Percentiles rank a stretch among this genome's conserved stretches.
These are phyloP conservation scores for Scylla paramamosain DNA, from an alignment of 1,140 invertebrate genomes.

Conservation along the genomic window DNA sequence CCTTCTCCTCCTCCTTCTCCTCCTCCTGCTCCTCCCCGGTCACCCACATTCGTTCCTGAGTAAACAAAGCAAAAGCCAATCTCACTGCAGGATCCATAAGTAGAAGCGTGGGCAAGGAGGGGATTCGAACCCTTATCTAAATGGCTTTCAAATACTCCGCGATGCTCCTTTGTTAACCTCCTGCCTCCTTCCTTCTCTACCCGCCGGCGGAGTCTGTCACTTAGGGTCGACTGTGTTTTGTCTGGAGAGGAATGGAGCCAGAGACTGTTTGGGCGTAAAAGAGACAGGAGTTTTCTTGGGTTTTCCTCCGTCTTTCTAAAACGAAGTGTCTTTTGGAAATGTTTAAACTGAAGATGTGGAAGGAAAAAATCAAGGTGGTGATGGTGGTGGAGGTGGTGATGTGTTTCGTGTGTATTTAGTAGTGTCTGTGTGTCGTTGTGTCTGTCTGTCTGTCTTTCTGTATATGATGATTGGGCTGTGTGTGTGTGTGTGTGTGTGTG, in stretches of 20 bases:
- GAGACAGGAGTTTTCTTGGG: too few species aligned
- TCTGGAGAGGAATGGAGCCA: background rate
- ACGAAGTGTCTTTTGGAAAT: background rate
- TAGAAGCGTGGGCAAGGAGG: background rate
- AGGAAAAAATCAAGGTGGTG: background rate
- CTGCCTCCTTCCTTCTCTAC: background rate
- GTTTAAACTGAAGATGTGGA: background rate
- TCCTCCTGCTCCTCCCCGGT: background rate
- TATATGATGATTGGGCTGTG: too few species aligned
- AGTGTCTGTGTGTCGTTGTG: background rate
- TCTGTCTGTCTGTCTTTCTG: background rate
- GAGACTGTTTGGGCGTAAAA: background rate
- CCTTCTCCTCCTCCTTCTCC: too few species aligned
- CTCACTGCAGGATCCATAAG: background rate
- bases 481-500: background rate
- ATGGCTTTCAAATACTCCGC: background rate
- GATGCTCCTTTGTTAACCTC: conserved; percentile 5
- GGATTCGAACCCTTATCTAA: conserved; percentile 1
- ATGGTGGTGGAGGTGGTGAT: background rate
- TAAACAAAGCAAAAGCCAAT: background rate
- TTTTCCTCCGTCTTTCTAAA: too few species aligned
- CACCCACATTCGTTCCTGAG: background rate
- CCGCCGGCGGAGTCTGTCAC: background rate
- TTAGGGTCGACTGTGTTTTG: background rate
- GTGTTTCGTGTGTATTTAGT: background rate